These are phyloP conservation scores for Symphodus melops DNA, from an alignment of 2,113 vertebrate genomes.

Conservation along the genomic window DNA sequence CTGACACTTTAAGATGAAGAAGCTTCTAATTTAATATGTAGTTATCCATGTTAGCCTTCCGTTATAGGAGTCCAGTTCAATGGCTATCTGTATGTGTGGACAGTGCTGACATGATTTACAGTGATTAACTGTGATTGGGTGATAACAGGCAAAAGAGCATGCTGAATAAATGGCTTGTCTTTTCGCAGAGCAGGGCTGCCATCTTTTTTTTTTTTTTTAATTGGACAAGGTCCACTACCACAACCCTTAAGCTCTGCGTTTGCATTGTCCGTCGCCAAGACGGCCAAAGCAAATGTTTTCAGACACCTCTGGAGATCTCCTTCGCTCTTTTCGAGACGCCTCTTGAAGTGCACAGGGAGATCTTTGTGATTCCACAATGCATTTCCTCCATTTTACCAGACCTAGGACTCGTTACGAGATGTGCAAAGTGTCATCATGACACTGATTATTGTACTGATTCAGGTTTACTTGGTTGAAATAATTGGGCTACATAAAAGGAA, in stretches of 20 bases:
- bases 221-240: slow-evolving; percentile 16
- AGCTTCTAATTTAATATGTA: too few relatives aligned
- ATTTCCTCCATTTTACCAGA: not conserved
- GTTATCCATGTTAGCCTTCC: not conserved
- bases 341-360: not conserved
- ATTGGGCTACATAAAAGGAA: too few relatives aligned
- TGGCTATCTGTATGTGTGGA: not conserved
- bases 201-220: slow-evolving; percentile 7
- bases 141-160: slow-evolving; percentile 1
- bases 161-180: not conserved
- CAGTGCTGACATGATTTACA: not conserved
- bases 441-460: too few relatives aligned
- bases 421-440: too few relatives aligned
- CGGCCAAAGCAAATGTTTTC: slow-evolving; percentile 1
- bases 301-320: slow-evolving; percentile 30
- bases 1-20: not conserved
- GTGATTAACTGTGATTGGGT: not conserved
- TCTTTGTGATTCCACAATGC: not conserved
- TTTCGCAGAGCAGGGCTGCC: not conserved
- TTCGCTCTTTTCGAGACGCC: slow-evolving; percentile 21
- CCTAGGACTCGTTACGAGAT: too few relatives aligned
- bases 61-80: too few relatives aligned
- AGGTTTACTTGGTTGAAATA: too few relatives aligned
- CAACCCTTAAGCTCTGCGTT: not conserved
- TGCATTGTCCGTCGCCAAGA: not conserved